These are phyloP conservation scores for Siniperca chuatsi DNA, from an alignment of 2,113 vertebrate species.

Conservation along the genomic window DNA sequence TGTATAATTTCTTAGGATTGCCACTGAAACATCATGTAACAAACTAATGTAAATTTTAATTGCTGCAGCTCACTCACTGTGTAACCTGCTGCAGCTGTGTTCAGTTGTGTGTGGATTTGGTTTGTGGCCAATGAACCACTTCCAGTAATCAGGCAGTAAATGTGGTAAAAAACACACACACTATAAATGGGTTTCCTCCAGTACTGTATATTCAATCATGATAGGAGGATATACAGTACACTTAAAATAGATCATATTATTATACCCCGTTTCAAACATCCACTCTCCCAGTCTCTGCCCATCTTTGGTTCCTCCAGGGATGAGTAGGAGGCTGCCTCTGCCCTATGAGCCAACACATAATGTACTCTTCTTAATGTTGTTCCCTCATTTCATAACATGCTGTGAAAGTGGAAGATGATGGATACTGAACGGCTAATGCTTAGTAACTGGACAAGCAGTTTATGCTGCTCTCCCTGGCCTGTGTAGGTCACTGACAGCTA, in stretches of 20 bases:
- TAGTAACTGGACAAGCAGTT: slow-evolving; percentile 1
- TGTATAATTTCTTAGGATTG: neutral
- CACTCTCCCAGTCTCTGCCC: slow-evolving; percentile 24
- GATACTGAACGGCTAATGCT: slow-evolving; percentile 11
- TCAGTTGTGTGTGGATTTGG: neutral
- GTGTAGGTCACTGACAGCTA: neutral
- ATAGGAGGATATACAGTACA: slow-evolving; percentile 35
- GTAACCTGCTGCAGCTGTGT: neutral
- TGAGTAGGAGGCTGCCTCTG: slow-evolving; percentile 63
- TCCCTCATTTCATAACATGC: slow-evolving; percentile 59
- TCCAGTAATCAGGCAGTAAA: slow-evolving; percentile 13
- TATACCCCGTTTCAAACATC: slow-evolving; percentile 41
- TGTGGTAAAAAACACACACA: neutral
- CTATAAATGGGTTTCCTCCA: slow-evolving; percentile 35
- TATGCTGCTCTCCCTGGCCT: neutral
- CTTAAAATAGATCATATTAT: slow-evolving; percentile 43
- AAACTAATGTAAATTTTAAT: neutral
- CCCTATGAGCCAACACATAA: slow-evolving; percentile 42
- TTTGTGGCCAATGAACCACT: neutral
- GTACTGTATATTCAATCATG: slow-evolving; percentile 17
- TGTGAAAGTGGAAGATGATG: slow-evolving; percentile 41
- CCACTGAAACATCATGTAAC: neutral
- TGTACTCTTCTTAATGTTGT: slow-evolving; percentile 45
- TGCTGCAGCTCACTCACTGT: neutral
- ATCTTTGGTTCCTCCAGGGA: slow-evolving; percentile 49